Evolutionary conservation across 35 echinoderm and acorn worm species (phyloP), one percentile per base, ranked within the genome.

Genomic region (Acanthaster planci): DNA sequence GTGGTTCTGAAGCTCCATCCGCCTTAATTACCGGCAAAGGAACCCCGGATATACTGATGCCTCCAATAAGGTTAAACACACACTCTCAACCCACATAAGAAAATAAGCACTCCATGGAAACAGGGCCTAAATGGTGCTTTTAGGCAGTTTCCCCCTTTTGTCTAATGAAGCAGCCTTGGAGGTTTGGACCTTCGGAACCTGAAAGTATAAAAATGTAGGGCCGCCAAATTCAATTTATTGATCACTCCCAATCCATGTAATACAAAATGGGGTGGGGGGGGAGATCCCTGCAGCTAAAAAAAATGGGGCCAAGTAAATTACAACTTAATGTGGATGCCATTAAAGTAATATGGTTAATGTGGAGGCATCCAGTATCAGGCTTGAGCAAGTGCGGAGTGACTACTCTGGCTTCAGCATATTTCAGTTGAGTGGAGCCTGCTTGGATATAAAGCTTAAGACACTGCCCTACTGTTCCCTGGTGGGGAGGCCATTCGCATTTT

Each of bases 301-400:
- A 72, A 72, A 72, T 72, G 64, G 29, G 64, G 64, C 64, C 64
- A 72, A 72, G 64, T 72, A 72, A 72, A 72, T 72, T 72, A 72
- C 64, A 72, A 72, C 21, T 72, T 72, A 72, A 72, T 72, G 64
- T 30, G 34, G 64, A 72, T 72, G 64, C 64, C 64, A 72, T 72
- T 72, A 72, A 34, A 34, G 64, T 35, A 72, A 72, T 72, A 34
- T 72, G 19, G 64, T 72, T 72, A 72, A 72, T 72, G 64, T 72
- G 15, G 34, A 72, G 34, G 64, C 21, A 72, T 72, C 64, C 14
- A 26, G 30, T 72, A 72, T 30, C 64, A 34, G 64, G 23, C 64
- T 47, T 47, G 42, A 29, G 26, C 15, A 26, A 35, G 26, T 26
- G 64, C 30, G 23, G 64, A 72, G 23, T 12, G 30, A 72, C 22